A percentile compares a stretch with the other conserved stretches of the same genome.
These are phyloP conservation scores for Pleuronectes platessa DNA, from an alignment of 2,113 vertebrate genomes.

Conservation along the genomic window DNA sequence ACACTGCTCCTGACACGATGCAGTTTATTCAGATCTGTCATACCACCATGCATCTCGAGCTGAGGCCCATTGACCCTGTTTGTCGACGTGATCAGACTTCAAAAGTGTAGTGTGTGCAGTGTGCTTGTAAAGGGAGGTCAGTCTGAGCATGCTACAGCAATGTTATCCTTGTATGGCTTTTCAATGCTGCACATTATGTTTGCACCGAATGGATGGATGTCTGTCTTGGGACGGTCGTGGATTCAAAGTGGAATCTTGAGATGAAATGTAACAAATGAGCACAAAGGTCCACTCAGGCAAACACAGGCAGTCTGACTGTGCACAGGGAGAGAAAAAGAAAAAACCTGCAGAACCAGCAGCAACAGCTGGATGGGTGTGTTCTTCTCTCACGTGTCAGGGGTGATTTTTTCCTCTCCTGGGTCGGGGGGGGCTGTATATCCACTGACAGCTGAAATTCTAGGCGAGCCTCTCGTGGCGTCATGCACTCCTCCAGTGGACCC, in stretches of 20 bases:
- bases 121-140: neutral
- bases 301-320: neutral
- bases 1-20: neutral
- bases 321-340: neutral
- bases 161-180: neutral
- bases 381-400: conserved; percentile 54
- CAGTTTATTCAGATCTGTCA: neutral
- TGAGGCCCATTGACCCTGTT: neutral
- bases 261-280: neutral
- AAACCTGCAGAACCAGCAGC: conserved; percentile 6
- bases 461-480: conserved; percentile 49
- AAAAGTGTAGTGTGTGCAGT: neutral
- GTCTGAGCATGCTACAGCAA: conserved; percentile 5
- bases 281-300: neutral
- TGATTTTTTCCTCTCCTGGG: conserved; percentile 2
- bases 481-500: conserved; percentile 33
- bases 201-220: neutral
- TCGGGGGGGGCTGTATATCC: conserved; percentile 1
- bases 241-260: neutral
- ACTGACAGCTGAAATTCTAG: conserved; percentile 47
- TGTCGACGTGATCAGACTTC: neutral
- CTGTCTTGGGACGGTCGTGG: neutral
- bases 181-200: conserved; percentile 1
- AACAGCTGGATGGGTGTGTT: conserved; percentile 43
- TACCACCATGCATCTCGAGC: too few relatives aligned